Conservation (phyloP, 2,888 invertebrate species). For the Orchestes rusci region DNA sequence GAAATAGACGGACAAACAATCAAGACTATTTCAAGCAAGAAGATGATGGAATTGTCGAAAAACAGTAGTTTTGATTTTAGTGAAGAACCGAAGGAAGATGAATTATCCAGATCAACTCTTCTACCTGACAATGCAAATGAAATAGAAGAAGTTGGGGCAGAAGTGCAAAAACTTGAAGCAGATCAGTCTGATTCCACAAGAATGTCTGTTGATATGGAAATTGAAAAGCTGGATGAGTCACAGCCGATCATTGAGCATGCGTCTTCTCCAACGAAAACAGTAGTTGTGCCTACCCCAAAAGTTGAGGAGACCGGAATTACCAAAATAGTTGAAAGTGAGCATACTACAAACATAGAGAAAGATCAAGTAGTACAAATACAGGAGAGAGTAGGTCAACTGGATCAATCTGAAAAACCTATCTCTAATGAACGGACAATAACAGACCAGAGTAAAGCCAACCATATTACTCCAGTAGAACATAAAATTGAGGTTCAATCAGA, state of each 20-base stretch:
- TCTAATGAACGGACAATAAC: no score
- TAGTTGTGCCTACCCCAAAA: neutral
- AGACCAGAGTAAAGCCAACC: no score
- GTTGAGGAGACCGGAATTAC: slow-evolving; percentile 8
- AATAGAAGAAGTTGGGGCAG: neutral
- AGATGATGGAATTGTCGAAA: slow-evolving; percentile 34
- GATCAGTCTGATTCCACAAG: slow-evolving; percentile 26
- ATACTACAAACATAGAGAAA: no score
- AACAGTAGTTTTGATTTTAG: slow-evolving; percentile 24
- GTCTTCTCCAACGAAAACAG: slow-evolving; percentile 1
- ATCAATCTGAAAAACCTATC: no score
- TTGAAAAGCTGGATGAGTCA: slow-evolving; percentile 32
- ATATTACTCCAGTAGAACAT: no score
- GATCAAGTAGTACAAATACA: no score
- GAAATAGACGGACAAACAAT: slow-evolving; percentile 45
- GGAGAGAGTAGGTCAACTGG: no score
- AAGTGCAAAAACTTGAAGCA: neutral
- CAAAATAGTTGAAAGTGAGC: no score
- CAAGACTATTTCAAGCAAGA: slow-evolving; percentile 42
- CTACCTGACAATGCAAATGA: neutral
- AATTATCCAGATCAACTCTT: neutral
- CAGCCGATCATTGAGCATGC: slow-evolving; percentile 12
- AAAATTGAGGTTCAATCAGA: no score
- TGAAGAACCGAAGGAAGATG: neutral
- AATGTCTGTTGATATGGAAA: slow-evolving; percentile 35